Percentiles rank a stretch among this genome's conserved stretches.
phyloP scores from a whole-genome alignment of 1,140 invertebrate genomes.

The Dreissena polymorpha region DNA sequence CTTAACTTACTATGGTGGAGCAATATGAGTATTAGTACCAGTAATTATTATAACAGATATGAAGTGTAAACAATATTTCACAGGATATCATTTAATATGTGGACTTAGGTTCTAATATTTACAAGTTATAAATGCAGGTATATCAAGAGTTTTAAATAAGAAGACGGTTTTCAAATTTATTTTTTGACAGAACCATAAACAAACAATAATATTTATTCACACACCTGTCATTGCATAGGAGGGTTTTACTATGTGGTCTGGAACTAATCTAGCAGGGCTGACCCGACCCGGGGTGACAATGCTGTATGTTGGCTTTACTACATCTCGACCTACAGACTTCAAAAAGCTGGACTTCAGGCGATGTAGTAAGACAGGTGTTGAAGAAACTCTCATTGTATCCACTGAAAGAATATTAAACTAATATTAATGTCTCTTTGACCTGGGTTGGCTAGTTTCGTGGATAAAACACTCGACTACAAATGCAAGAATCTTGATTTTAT shows the following conservation, averaged over 20 bases:
- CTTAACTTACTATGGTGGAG: not conserved
- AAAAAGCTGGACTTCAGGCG: not conserved
- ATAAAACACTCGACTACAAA: too few species aligned
- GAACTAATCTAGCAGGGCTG: conserved; percentile 82
- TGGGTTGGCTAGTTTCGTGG: too few species aligned
- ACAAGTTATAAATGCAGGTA: too few species aligned
- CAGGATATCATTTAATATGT: not conserved
- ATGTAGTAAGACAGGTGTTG: not conserved
- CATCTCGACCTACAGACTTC: not conserved
- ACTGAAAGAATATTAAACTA: too few species aligned
- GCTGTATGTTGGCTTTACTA: conserved; percentile 80
- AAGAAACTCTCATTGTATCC: conserved; percentile 6
- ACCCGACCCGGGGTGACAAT: conserved; percentile 84
- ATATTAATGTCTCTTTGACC: too few species aligned
- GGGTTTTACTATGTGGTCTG: conserved; percentile 86
- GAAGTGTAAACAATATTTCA: not conserved
- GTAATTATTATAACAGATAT: not conserved
- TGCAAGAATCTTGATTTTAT: too few species aligned
- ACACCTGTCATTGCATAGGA: conserved; percentile 81
- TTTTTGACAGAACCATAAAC: too few species aligned
- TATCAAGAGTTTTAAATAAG: too few species aligned
- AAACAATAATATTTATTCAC: not conserved
- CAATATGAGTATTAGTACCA: not conserved
- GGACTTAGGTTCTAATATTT: too few species aligned
- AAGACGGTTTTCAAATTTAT: too few species aligned